These are phyloP conservation scores for Ormia ochracea DNA, from an alignment of 2,888 invertebrate genomes.

Conservation along the genomic window DNA sequence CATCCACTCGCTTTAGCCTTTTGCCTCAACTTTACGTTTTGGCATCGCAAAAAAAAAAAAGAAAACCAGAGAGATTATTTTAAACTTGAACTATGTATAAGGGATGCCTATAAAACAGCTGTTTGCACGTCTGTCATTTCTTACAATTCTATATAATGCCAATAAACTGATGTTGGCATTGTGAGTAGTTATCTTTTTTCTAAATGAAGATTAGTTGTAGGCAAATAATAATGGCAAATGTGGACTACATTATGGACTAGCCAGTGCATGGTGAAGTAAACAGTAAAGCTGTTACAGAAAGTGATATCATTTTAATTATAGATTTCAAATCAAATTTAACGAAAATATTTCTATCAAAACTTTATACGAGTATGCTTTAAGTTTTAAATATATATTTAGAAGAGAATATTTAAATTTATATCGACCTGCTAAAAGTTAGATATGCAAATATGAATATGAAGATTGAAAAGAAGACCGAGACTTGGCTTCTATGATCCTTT, in stretches of 20 bases:
- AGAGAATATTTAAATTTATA: too few species aligned
- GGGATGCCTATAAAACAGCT: not conserved
- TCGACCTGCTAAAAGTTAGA: too few species aligned
- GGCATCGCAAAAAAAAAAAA: conserved; percentile 35
- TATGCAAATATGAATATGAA: too few species aligned
- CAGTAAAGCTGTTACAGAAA: too few species aligned
- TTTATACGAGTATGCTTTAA: too few species aligned
- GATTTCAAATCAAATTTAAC: too few species aligned
- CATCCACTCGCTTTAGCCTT: not conserved
- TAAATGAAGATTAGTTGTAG: conserved; percentile 28
- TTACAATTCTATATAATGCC: conserved; percentile 17
- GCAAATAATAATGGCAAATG: conserved; percentile 6
- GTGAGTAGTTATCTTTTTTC: not conserved
- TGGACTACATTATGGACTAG: conserved; percentile 32
- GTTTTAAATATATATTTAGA: too few species aligned
- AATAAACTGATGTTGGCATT: conserved; percentile 34
- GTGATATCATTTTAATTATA: too few species aligned
- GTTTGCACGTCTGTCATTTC: not conserved
- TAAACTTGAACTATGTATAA: conserved; percentile 58
- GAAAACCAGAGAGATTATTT: not conserved
- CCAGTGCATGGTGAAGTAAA: too few species aligned
- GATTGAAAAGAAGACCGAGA: too few species aligned
- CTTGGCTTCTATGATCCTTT: too few species aligned
- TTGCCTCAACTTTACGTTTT: not conserved
- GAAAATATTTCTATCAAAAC: too few species aligned